Conservation (phyloP, 2,113 vertebrate genomes). For the Platysternon megacephalum region DNA sequence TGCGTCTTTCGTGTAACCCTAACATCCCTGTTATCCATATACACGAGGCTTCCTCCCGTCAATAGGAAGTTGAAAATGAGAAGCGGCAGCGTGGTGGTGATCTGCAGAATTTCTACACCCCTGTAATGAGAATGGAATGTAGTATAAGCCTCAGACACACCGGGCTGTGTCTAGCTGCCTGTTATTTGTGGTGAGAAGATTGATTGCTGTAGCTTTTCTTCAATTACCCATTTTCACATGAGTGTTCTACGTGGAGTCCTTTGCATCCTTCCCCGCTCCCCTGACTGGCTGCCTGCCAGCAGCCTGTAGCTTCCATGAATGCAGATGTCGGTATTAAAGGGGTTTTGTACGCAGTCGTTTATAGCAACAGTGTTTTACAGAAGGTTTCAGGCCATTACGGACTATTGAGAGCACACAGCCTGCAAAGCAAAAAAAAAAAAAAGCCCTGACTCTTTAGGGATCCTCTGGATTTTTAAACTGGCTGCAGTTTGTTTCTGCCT, state of each 20-base stretch:
- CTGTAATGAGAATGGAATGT: neutral
- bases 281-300: neutral
- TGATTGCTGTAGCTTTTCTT: neutral
- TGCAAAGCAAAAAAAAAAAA: neutral
- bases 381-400: neutral
- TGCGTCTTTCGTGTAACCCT: neutral
- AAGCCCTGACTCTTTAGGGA: neutral
- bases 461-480: neutral
- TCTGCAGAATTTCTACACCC: neutral
- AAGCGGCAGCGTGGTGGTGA: accelerated
- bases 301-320: neutral
- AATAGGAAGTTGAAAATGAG: neutral
- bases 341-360: neutral
- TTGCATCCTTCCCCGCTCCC: neutral
- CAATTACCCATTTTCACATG: neutral
- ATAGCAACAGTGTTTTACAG: neutral
- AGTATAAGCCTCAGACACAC: neutral
- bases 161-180: neutral
- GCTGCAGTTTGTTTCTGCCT: neutral
- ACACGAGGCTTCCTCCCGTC: neutral
- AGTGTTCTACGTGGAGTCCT: neutral
- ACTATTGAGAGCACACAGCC: accelerated
- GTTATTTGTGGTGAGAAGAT: neutral
- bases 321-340: neutral
- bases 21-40: neutral